Base-by-base conservation (phyloP, 2,797 vertebrate species). In the Buphagus erythrorhynchus region DNA sequence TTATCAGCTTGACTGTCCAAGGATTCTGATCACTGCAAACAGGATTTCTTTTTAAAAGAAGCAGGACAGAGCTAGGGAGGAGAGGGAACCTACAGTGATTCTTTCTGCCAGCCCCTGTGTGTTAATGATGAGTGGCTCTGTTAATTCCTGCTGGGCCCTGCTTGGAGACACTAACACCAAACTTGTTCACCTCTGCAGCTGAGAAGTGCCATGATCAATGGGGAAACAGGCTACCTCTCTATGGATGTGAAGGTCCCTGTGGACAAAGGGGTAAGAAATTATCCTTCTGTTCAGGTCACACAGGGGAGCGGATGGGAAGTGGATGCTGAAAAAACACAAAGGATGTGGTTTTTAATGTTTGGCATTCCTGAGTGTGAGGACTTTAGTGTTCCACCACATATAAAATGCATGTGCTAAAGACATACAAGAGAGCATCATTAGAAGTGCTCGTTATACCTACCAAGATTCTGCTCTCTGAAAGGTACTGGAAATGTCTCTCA, bases 161-260 rank as follows among this genome's bases (percentile, higher is more conserved):
- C 20, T n/a, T 25, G 31, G 68, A 72, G 61, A 25, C n/a, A 31
- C 84, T 97, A 85, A 97, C 8, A 10, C 26, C 43, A 10, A 74
- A 67, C 18, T 77, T 90, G 83, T 94, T 98, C 86, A 52, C 66
- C 74, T 88, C 78, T 96, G 42, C 96, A 99, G 99, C 98, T 99
- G 84, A 99, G 99, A 94, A 99, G 98, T n/a, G 98, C 99, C 51
- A 99, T 99, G 99, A 99, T 99, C 94, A 99, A 99, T 62, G 98
- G 99, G 61, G 98, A 99, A 96, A 99, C 98, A 0, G 99, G 99
- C 40, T 98, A 97, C 11, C 75, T 99, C 85, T 98, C 98, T 21
- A 98, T 99, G 97, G 98, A 99, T 3, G 99, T 99, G 95, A 99
- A 99, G 94, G 98, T 98, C 24, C 98, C 99, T 0, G 98, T 99